Evolutionary conservation across 2,113 vertebrate species (phyloP).

Genomic region (Chiloscyllium plagiosum): DNA sequence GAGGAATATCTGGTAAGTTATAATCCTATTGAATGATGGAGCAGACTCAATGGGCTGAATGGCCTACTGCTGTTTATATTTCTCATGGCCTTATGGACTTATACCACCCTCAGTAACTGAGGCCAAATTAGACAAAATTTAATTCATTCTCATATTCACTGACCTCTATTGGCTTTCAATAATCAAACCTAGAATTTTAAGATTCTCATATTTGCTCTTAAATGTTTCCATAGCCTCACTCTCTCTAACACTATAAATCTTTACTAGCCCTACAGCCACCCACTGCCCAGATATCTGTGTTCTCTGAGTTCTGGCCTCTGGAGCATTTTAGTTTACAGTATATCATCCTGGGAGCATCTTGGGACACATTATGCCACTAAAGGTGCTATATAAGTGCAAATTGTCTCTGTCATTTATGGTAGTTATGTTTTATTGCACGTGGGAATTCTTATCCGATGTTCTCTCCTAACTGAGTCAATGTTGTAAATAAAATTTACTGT

Average conservation of each 20-base stretch:
- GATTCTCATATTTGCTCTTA: too few relatives aligned
- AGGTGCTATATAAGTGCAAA: background rate
- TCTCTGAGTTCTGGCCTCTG: background rate
- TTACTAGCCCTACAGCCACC: background rate
- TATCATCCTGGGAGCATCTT: background rate
- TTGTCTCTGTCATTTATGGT: background rate
- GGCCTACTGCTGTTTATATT: too few relatives aligned
- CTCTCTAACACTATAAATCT: background rate
- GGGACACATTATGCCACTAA: background rate
- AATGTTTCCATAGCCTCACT: background rate
- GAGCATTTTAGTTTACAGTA: background rate
- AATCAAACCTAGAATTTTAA: too few relatives aligned
- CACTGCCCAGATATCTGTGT: background rate
- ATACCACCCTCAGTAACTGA: too few relatives aligned
- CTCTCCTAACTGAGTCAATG: background rate
- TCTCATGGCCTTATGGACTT: too few relatives aligned
- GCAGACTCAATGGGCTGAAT: too few relatives aligned
- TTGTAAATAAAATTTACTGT: background rate
- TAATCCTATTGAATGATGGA: too few relatives aligned
- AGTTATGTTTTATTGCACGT: background rate
- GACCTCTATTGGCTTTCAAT: too few relatives aligned
- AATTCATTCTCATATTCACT: too few relatives aligned
- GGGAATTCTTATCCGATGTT: background rate
- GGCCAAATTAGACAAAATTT: too few relatives aligned
- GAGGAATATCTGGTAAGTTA: too few relatives aligned